phyloP scores from a whole-genome alignment of 2,113 vertebrate genomes.

The Polypterus senegalus region DNA sequence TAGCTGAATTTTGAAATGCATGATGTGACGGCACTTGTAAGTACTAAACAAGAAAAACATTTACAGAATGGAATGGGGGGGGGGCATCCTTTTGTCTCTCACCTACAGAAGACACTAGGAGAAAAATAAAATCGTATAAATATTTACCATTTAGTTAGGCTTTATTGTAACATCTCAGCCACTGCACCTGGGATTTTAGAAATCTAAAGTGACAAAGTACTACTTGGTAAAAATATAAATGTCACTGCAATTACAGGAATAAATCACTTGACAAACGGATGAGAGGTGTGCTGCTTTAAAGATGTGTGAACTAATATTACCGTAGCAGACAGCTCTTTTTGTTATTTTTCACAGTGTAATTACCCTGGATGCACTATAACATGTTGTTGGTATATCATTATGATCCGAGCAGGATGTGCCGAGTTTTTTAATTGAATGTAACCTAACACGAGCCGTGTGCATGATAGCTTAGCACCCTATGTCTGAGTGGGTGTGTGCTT shows the following conservation, averaged over 20 bases:
- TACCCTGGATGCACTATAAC: background rate
- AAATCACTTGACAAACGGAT: background rate
- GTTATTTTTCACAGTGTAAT: background rate
- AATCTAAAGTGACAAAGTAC: background rate
- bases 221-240: slow-evolving; percentile 29
- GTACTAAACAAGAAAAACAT: background rate
- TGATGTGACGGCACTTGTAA: too few species aligned
- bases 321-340: background rate
- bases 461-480: too few species aligned
- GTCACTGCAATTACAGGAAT: slow-evolving; percentile 35
- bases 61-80: background rate
- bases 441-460: too few species aligned
- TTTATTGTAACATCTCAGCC: background rate
- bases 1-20: too few species aligned
- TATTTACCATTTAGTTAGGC: background rate
- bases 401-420: too few species aligned
- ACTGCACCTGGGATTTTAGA: background rate
- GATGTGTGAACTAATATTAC: background rate
- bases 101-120: too few species aligned
- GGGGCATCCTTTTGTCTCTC: background rate
- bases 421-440: too few species aligned
- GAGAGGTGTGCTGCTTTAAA: background rate
- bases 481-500: too few species aligned
- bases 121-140: too few species aligned
- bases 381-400: background rate